These are phyloP conservation scores for Rhabdomys pumilio DNA, from an alignment of 2,797 vertebrate genomes.

Conservation along the genomic window DNA sequence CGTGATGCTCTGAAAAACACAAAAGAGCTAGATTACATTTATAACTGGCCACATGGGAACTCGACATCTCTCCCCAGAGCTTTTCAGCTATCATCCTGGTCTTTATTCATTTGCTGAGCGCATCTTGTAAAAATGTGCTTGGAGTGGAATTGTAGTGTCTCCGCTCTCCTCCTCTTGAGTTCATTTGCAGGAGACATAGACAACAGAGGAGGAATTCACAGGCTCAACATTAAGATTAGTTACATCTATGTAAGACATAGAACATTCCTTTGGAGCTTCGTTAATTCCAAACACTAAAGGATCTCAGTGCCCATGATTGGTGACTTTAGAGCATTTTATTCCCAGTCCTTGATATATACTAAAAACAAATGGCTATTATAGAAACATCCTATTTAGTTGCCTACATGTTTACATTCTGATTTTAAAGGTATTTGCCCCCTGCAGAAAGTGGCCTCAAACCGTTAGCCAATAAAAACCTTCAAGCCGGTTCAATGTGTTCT, in stretches of 20 bases:
- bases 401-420: constrained; percentile 40
- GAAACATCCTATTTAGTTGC: constrained; percentile 19
- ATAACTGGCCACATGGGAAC: neutral
- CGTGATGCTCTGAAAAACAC: constrained; percentile 17
- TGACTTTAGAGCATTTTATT: constrained; percentile 1
- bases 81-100: neutral
- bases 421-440: constrained; percentile 28
- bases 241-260: neutral
- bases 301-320: neutral
- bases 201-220: constrained; percentile 56
- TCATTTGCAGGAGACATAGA: constrained; percentile 61
- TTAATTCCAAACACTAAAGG: constrained; percentile 35
- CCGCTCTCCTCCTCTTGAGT: constrained; percentile 62
- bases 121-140: constrained; percentile 45
- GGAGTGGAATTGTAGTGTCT: constrained; percentile 73
- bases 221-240: constrained; percentile 54
- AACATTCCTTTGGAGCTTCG: constrained; percentile 23
- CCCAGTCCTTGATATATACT: neutral
- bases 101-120: constrained; percentile 57
- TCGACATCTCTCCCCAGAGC: neutral
- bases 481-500: neutral
- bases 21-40: constrained; percentile 1
- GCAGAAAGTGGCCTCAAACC: constrained; percentile 38
- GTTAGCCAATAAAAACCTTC: neutral
- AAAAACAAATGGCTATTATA: constrained; percentile 52